Evolutionary conservation across 1,140 invertebrate genomes (phyloP), one percentile per base, ranked within the genome.

Genomic region (Globodera ellingtonae): DNA sequence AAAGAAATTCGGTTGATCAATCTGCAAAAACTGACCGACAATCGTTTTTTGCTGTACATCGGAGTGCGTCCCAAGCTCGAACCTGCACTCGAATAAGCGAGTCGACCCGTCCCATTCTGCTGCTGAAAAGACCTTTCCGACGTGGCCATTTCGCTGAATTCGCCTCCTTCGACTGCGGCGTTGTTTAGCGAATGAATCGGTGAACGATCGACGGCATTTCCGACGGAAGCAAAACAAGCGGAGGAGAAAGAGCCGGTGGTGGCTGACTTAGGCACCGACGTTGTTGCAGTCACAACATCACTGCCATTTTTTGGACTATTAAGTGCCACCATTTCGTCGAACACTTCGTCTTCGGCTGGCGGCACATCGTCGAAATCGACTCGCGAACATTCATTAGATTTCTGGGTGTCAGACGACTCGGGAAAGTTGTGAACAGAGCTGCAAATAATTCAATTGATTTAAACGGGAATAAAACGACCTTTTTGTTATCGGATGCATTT

Each of bases 401-500:
- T 50, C n/a, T 52, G 6, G 21, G 15, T 18, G 15, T 18, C n/a
- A 18, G 52, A 72, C 5, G 46, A 8, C 4, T 78, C 66, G 21
- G 65, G 10, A 73, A 78, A 73, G 0, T 52, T 79, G n/a, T 79
- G 62, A 15, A 72, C 52, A 50, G 72, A 79, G 74, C 71, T 65
- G 48, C 66, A 67, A 6, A 67, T 67, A 44, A 44, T 10, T 13
- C 15, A 21, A 44, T 67, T 10, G 8, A 21, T 8, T 67, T 9
- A 7, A 7, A 79, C 4, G 21, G 13, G 0, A 44, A 80, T 67
- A 74, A 75, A 18, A 65, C 48, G 47, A 87, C 86, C 82, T 74
- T 79, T 84, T 86, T 2, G 86, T 87, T 9, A 85, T 73, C 4
- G 86, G 86, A 85, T 87, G 86, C 50, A 78, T 75, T 70, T 83